Evolutionary conservation across 2,888 invertebrate species (phyloP), one percentile per base, ranked within the genome.

Genomic region (Drosophila conformis): DNA sequence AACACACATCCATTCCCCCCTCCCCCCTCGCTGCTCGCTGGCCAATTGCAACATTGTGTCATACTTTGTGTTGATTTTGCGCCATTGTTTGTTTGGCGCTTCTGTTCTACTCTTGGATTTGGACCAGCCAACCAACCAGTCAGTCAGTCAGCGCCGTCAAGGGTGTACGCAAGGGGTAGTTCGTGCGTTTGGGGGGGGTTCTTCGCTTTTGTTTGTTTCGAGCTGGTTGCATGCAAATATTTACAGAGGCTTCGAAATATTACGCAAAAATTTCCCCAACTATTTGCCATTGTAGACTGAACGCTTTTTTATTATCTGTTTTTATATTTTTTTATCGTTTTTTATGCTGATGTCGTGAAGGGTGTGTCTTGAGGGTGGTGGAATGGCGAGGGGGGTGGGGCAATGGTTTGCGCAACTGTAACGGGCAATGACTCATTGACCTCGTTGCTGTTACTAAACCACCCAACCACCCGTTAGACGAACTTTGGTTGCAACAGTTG

Each of bases 391-490:
- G 25, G 31, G 15, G 7, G 10, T 3, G 31, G 31, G 10, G 13
- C n/a, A 29, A n/a, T 18, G 56, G 59, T 52, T 49, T 42, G 51
- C 25, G 54, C 36, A 46, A 36, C 70, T 62, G 74, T 58, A 62
- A 27, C 83, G 86, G 89, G 73, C 86, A 89, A 82, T 89, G 86
- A 89, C 86, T 86, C 87, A 86, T 86, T 87, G 87, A 87, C 87
- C 90, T 83, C 73, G 74, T 88, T 87, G 71, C 63, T 61, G 67
- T 46, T 54, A 31, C 42, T 29, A 27, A 27, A 15, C 21, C 46
- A 21, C 27, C 15, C 1, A 3, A 33, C 6, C 38, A 18, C n/a
- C 10, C 0, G 0, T 29, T 11, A 7, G 18, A 25, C 29, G 25
- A 21, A 46, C 29, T 56, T 33, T 36, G 18, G 36, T 18, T 36